phyloP scores from a whole-genome alignment of 1,140 invertebrate genomes.

The Mesaphorura yosii region DNA sequence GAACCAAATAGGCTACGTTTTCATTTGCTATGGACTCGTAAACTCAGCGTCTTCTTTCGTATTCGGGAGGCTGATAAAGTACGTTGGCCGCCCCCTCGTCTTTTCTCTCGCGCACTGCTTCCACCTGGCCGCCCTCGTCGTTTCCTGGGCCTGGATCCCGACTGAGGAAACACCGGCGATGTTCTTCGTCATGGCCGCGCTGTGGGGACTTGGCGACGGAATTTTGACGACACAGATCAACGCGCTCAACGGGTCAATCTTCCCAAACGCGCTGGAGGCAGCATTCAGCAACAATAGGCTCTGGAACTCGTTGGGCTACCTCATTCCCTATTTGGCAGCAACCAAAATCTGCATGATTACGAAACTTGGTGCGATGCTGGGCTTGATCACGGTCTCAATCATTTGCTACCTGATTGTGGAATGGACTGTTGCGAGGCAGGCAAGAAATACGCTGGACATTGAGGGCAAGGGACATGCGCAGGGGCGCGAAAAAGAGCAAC shows the following conservation, averaged over 20 bases:
- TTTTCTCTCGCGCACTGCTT: slow-evolving; percentile 59
- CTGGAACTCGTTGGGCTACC: slow-evolving; percentile 45
- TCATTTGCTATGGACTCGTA: slow-evolving; percentile 79
- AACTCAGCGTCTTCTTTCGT: slow-evolving; percentile 76
- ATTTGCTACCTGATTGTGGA: slow-evolving; percentile 71
- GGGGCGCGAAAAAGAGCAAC: too few species aligned
- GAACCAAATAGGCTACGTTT: slow-evolving; percentile 80
- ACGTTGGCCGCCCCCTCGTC: slow-evolving; percentile 74
- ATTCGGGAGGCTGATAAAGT: slow-evolving; percentile 84
- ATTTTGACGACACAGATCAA: neutral
- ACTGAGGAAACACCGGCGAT: slow-evolving; percentile 56
- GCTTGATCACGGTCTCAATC: slow-evolving; percentile 63
- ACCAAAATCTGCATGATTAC: slow-evolving; percentile 69
- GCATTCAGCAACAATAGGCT: slow-evolving; percentile 49
- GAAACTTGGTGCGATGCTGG: slow-evolving; percentile 79
- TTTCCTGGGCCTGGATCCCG: slow-evolving; percentile 70
- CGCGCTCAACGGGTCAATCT: slow-evolving; percentile 46
- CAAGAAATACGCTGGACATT: too few species aligned
- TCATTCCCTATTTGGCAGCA: slow-evolving; percentile 40
- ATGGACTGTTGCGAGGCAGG: too few species aligned
- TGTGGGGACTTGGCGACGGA: slow-evolving; percentile 77
- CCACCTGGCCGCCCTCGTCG: slow-evolving; percentile 44
- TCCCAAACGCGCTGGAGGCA: slow-evolving; percentile 41
- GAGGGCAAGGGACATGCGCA: too few species aligned
- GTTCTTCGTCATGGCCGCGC: slow-evolving; percentile 62